Base-by-base conservation (phyloP, 2,888 invertebrate species). In the Euzophera pinguis region DNA sequence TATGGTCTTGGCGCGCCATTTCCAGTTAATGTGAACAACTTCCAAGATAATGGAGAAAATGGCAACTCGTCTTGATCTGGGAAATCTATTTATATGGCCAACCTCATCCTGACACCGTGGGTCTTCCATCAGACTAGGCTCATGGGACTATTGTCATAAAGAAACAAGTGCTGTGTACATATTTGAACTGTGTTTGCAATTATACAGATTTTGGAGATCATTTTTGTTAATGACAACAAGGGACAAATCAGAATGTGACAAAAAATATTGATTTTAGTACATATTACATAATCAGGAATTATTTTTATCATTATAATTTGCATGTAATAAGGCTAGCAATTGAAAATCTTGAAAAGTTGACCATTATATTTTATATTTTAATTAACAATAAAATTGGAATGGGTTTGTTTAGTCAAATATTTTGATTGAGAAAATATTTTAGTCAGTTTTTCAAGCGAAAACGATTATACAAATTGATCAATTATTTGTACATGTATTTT, bases 1-100 rank as follows among this genome's bases (percentile, higher is more conserved):
- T 99, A 98, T 78, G 98, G 98, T 45, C 92, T 99, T 64, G 98
- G 98, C 54, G 96, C 97, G 39, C 96, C 96, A 50, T 96, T 96
- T 79, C 93, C 95, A 52, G 93, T 94, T 42, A 96, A 95, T 58
- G 94, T 93, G 56, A 92, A 92, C 66, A 94, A 93, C 71, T 94
- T 94, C 75, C 94, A 94, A 64, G 87, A 88, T 38, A 78, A 93
- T 75, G 93, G 93, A 63, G 94, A 94, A 69, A 95, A 94, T 69
- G 93, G 94, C 60, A 94, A 69, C 61, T 84, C 84, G 9, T 76
- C 87, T 17, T 87, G 80, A 84, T 74, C 64, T 43, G 60, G 54
- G 47, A 63, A 62, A 47, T 49, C 53, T 14, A 55, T 55, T 63
- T 54, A 59, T 51, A 58, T 58, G 49, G 56, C 56, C 13, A 61